Percentiles rank a stretch among this genome's conserved stretches.
phyloP scores from a whole-genome alignment of 2,888 invertebrate genomes.

The Ceraclea dissimilis region DNA sequence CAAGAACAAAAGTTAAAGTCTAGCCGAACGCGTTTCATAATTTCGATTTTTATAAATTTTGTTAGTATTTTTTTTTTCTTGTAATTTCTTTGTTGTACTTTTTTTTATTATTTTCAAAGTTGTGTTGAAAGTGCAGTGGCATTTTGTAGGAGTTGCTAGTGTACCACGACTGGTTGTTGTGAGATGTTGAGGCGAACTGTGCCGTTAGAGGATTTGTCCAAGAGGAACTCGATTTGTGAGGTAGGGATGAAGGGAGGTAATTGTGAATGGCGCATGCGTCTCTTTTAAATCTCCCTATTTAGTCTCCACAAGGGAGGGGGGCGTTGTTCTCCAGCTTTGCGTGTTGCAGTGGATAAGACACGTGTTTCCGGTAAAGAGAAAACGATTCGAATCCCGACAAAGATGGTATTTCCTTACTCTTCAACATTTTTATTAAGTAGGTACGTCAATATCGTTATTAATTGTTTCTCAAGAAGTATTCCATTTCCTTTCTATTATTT shows the following conservation, averaged over 20 bases:
- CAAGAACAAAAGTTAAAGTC: no score
- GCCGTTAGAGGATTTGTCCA: background rate
- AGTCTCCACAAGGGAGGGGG: background rate
- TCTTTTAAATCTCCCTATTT: background rate
- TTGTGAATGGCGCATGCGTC: background rate
- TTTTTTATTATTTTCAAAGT: no score
- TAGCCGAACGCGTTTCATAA: no score
- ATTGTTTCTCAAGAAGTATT: no score
- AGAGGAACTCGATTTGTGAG: background rate
- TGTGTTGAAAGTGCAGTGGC: background rate
- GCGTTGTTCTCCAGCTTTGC: background rate
- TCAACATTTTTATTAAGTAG: no score
- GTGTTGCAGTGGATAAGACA: background rate
- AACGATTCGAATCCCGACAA: background rate
- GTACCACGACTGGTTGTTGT: background rate
- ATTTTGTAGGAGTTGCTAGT: background rate
- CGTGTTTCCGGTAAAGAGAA: background rate
- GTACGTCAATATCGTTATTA: no score
- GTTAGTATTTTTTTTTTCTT: no score
- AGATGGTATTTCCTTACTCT: background rate
- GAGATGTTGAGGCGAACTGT: background rate
- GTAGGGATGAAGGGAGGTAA: background rate
- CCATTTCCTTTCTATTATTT: no score
- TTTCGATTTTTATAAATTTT: no score
- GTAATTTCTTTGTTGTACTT: no score